These are phyloP conservation scores for Gymnoscopelus microlampas DNA, from an alignment of 2,797 vertebrate genomes.

Conservation along the genomic window DNA sequence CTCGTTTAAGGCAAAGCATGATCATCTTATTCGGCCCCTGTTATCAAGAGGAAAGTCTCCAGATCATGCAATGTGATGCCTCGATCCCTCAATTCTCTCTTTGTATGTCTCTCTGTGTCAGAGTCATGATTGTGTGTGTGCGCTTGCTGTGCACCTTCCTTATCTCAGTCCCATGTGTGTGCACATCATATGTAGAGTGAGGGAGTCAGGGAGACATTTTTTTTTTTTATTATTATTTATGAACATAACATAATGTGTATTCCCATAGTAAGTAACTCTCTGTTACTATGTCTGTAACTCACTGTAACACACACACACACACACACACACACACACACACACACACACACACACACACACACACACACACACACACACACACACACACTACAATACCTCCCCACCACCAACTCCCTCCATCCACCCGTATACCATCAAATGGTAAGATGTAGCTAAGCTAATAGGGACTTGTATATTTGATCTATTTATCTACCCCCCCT, in stretches of 20 bases:
- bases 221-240: too few species aligned
- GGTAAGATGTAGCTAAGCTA: background rate
- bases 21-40: constrained; percentile 49
- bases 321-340: background rate
- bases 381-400: background rate
- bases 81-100: constrained; percentile 14
- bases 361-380: background rate
- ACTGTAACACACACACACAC: background rate
- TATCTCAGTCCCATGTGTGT: constrained; percentile 19
- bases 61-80: constrained; percentile 19
- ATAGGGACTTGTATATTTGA: background rate
- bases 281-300: too few species aligned
- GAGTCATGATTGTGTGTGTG: background rate
- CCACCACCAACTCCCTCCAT: background rate
- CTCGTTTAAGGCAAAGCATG: constrained; percentile 39
- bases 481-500: background rate
- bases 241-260: too few species aligned
- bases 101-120: background rate
- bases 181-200: background rate
- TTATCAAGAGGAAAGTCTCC: constrained; percentile 26
- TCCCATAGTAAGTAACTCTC: too few species aligned
- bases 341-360: background rate
- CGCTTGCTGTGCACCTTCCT: constrained; percentile 14
- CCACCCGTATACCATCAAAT: background rate
- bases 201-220: too few species aligned